Evolutionary conservation across 2,888 invertebrate species (phyloP).

Genomic region (Leucoma salicis): DNA sequence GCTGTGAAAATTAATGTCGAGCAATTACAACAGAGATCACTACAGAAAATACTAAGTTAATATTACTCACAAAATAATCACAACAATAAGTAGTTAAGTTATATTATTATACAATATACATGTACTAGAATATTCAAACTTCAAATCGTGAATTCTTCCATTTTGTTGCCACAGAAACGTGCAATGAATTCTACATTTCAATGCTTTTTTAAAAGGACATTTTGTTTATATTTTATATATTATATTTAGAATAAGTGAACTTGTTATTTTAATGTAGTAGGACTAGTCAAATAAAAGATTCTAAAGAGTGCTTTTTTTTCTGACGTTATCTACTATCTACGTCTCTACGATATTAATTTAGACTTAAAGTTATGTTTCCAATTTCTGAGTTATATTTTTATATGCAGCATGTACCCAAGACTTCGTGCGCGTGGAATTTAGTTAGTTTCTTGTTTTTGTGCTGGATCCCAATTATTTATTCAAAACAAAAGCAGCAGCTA

Average conservation of each 20-base stretch:
- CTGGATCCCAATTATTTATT: too few relatives aligned
- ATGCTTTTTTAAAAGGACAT: neutral
- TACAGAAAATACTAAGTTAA: too few relatives aligned
- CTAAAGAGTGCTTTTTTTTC: slow-evolving; percentile 6
- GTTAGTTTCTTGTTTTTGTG: too few relatives aligned
- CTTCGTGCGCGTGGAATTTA: too few relatives aligned
- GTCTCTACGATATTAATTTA: too few relatives aligned
- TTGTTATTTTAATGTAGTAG: slow-evolving; percentile 16
- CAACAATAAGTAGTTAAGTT: neutral
- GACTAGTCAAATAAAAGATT: slow-evolving; percentile 24
- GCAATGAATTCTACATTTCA: slow-evolving; percentile 15
- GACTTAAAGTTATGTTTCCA: too few relatives aligned
- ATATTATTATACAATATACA: neutral
- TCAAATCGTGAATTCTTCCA: slow-evolving; percentile 72
- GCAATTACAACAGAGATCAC: too few relatives aligned
- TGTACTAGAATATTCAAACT: slow-evolving; percentile 2
- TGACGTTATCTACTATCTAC: too few relatives aligned
- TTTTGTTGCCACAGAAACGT: slow-evolving; percentile 59
- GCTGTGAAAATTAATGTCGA: too few relatives aligned
- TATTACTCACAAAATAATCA: neutral
- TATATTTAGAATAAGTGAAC: neutral
- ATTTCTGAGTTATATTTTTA: too few relatives aligned
- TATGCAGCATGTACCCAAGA: too few relatives aligned
- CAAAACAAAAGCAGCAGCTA: too few relatives aligned
- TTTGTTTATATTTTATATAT: neutral